A percentile compares a stretch with the other conserved stretches of the same genome.
phyloP scores from a whole-genome alignment of 2,113 vertebrate genomes.

The Illadopsis cleaveri region DNA sequence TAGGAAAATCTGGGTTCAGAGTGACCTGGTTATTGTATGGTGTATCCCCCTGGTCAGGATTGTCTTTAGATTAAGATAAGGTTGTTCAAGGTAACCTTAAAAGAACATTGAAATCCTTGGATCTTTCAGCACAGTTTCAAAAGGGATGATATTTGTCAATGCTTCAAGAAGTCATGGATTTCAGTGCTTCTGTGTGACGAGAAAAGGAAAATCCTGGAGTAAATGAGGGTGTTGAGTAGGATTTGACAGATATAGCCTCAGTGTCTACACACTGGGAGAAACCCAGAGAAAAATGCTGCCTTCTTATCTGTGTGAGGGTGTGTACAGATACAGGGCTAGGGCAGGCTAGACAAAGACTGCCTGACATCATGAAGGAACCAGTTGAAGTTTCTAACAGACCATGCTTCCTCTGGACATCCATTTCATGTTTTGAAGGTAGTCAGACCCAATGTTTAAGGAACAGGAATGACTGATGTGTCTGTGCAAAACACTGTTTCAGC shows the following conservation, averaged over 20 bases:
- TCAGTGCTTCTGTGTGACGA: not conserved
- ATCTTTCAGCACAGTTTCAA: not conserved
- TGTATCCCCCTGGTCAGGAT: not conserved
- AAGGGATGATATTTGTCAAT: not conserved
- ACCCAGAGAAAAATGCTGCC: not conserved
- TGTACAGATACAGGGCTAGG: not conserved
- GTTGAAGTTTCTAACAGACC: not conserved
- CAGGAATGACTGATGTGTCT: not conserved
- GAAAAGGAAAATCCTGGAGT: not conserved
- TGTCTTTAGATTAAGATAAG: not conserved
- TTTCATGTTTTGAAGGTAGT: not conserved
- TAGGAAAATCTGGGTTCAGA: not conserved
- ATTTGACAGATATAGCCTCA: not conserved
- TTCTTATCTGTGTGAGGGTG: rapidly evolving
- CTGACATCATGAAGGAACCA: not conserved
- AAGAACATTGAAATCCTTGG: not conserved
- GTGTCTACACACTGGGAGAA: not conserved
- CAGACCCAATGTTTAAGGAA: not conserved
- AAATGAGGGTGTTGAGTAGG: not conserved
- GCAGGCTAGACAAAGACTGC: not conserved
- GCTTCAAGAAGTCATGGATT: not conserved
- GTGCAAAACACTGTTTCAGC: not conserved
- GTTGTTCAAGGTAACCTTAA: not conserved
- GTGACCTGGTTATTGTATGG: not conserved
- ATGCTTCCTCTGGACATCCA: not conserved